Conservation (phyloP, 1,140 invertebrate species). For the Drosophila novamexicana region DNA sequence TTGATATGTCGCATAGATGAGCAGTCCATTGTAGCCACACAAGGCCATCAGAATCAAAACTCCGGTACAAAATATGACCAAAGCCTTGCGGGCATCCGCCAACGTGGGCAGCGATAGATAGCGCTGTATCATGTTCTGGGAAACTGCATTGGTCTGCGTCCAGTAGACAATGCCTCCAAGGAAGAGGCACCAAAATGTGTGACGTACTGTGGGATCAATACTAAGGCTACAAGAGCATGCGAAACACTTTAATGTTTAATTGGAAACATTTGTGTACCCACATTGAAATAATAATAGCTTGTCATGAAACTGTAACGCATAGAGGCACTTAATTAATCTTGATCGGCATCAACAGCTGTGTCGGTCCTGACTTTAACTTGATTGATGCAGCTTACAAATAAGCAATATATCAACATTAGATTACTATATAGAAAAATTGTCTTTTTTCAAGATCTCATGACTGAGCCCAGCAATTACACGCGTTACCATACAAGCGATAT, state of each 20-base stretch:
- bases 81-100: constrained; percentile 86
- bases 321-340: no score
- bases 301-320: no score
- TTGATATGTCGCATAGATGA: constrained; percentile 90
- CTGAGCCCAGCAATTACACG: no score
- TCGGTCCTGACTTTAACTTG: no score
- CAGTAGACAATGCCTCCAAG: constrained; percentile 92
- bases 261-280: background rate
- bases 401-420: no score
- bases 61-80: constrained; percentile 87
- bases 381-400: no score
- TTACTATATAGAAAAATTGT: no score
- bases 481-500: no score
- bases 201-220: constrained; percentile 90
- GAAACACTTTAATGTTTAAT: background rate
- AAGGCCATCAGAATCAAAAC: constrained; percentile 85
- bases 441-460: no score
- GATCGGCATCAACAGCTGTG: no score
- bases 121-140: constrained; percentile 91
- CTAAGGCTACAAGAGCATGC: constrained; percentile 86
- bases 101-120: constrained; percentile 89
- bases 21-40: constrained; percentile 89
- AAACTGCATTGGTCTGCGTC: constrained; percentile 90
- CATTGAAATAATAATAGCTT: no score
- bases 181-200: constrained; percentile 92